Conservation (phyloP, 2,888 invertebrate genomes). For the Drosophila histrio region DNA sequence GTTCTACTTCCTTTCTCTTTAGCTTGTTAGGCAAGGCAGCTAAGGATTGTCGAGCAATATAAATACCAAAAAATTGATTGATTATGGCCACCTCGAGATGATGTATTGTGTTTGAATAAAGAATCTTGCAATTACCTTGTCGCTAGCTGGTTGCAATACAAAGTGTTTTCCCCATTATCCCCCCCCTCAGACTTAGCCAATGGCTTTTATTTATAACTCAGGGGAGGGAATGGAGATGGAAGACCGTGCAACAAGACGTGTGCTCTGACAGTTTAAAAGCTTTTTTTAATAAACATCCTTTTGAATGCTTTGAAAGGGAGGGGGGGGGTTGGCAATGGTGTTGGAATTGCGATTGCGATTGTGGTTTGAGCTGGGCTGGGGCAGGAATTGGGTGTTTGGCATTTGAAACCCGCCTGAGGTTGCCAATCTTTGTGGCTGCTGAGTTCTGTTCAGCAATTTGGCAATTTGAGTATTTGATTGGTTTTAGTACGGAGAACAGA, state of each 20-base stretch:
- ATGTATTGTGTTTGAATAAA: conserved; percentile 58
- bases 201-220: conserved; percentile 68
- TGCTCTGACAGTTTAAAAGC: conserved; percentile 77
- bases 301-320: conserved; percentile 14
- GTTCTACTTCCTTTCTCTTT: background rate
- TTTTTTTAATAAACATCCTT: conserved; percentile 72
- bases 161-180: conserved; percentile 49
- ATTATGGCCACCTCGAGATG: conserved; percentile 64
- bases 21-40: background rate
- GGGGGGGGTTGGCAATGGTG: background rate
- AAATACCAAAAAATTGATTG: conserved; percentile 64
- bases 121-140: conserved; percentile 66
- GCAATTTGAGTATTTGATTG: conserved; percentile 70
- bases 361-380: conserved; percentile 9
- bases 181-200: conserved; percentile 51
- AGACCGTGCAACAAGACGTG: conserved; percentile 28
- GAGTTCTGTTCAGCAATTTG: conserved; percentile 52
- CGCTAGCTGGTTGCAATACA: conserved; percentile 32
- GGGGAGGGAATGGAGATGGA: background rate
- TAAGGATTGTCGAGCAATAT: conserved; percentile 22
- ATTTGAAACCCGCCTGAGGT: conserved; percentile 26
- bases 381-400: conserved; percentile 4
- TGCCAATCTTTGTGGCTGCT: conserved; percentile 24
- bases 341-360: conserved; percentile 1
- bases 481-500: conserved; percentile 51